Percentiles rank a stretch among this genome's conserved stretches.
These are phyloP conservation scores for Leucophenga montana DNA, from an alignment of 2,888 invertebrate genomes.

Conservation along the genomic window DNA sequence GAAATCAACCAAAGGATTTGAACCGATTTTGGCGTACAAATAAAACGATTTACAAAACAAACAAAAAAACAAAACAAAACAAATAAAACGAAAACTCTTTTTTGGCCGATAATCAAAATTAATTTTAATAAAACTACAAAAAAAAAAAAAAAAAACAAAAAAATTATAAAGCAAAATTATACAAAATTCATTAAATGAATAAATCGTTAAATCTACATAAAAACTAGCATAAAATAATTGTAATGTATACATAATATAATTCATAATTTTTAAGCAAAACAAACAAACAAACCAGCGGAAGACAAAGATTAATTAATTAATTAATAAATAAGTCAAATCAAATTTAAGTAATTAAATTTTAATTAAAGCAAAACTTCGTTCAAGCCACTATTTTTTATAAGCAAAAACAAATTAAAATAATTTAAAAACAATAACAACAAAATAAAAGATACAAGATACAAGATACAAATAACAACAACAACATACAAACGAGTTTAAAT, in stretches of 20 bases:
- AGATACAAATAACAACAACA: constrained; percentile 36
- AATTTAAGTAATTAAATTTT: constrained; percentile 28
- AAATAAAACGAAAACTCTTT: constrained; percentile 16
- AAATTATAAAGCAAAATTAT: constrained; percentile 36
- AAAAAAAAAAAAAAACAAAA: constrained; percentile 42
- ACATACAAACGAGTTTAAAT: constrained; percentile 47
- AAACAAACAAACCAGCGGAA: constrained; percentile 72
- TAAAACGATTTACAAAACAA: constrained; percentile 31
- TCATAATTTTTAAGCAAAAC: constrained; percentile 69
- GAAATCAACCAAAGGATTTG: constrained; percentile 56
- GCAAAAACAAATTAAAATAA: constrained; percentile 37
- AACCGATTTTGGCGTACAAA: constrained; percentile 41
- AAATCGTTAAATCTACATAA: constrained; percentile 48
- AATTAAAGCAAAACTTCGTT: constrained; percentile 42
- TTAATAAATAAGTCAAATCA: constrained; percentile 30
- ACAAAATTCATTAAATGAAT: constrained; percentile 39
- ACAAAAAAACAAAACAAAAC: constrained; percentile 32
- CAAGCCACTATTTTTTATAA: constrained; percentile 61
- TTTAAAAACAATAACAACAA: constrained; percentile 42
- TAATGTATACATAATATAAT: constrained; percentile 36
- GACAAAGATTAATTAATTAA: constrained; percentile 62
- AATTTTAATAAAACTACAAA: constrained; percentile 52
- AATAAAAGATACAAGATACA: too few species aligned
- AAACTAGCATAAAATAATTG: constrained; percentile 36
- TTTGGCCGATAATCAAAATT: constrained; percentile 56